Base-by-base conservation (phyloP, 2,888 invertebrate genomes). In the Galeruca laticollis region DNA sequence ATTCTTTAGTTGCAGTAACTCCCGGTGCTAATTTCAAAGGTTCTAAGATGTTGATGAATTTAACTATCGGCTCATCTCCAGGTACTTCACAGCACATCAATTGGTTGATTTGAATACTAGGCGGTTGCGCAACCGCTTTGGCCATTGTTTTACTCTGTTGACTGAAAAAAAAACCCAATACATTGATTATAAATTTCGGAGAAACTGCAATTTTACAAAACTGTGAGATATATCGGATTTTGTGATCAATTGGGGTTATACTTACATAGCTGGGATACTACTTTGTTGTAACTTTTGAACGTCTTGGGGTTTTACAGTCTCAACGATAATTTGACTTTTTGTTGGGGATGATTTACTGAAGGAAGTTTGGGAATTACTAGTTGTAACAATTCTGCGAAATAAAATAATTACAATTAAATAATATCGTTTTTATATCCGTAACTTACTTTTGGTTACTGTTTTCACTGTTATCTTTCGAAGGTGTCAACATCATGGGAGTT, bases 401-500 rank as follows among this genome's bases (percentile, higher is more conserved):
- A 64, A 56, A 60, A 68, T 33, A 18, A 8, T 15, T 47, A 0
- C 8, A 8, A 15, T 47, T 47, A 15, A 15, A 47, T 15, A 47
- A n/a, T 15, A n/a, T 15, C 8, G n/a, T 5, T 2, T 18, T 15
- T 15, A 8, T n/a, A 5, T 15, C 1, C 1, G 10, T 47, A 33
- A 72, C 73, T 71, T 67, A 75, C 71, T 71, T 61, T 21, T 64
- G 56, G 51, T 35, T 71, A 21, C 49, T 57, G 21, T 18, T 49
- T 10, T 9, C 51, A 18, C 13, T 56, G 61, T 60, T 60, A 60
- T 72, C 77, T n/a, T 77, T 75, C 26, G 78, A 77, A 8, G 80
- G 73, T 20, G 80, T 80, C 79, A 99, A 92, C 83, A 96, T 97
- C 86, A 99, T 95, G 0, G 99, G 99, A 8, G 98, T 99, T 76